Evolutionary conservation across 2,113 vertebrate genomes (phyloP).

Genomic region (Argyrosomus japonicus): DNA sequence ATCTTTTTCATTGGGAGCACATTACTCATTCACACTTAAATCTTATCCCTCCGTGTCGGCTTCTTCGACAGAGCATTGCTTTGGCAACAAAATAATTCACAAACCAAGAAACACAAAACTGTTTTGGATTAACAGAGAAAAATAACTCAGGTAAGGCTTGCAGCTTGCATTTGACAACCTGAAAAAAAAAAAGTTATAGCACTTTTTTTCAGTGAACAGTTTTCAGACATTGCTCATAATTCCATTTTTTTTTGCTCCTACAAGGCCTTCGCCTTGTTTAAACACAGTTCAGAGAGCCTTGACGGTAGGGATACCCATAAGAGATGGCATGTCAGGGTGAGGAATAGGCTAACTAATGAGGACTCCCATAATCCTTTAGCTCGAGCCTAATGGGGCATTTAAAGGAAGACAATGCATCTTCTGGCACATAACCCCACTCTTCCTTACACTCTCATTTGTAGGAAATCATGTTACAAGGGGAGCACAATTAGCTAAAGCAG

Average conservation of each 20-base stretch:
- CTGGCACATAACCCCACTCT: conserved; percentile 76
- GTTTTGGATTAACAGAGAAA: conserved; percentile 29
- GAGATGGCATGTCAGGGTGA: conserved; percentile 81
- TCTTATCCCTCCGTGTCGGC: conserved; percentile 13
- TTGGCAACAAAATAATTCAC: not conserved
- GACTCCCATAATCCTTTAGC: conserved; percentile 84
- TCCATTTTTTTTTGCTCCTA: conserved; percentile 52
- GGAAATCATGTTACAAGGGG: conserved; percentile 79
- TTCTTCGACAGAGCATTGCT: conserved; percentile 23
- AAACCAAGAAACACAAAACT: conserved; percentile 13
- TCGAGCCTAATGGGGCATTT: conserved; percentile 85
- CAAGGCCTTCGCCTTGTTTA: conserved; percentile 72
- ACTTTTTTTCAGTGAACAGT: conserved; percentile 28
- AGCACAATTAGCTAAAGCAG: conserved; percentile 81
- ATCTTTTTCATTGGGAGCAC: conserved; percentile 15
- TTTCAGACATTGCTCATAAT: conserved; percentile 56
- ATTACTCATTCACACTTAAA: conserved; percentile 41
- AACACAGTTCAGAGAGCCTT: conserved; percentile 73
- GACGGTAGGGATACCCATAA: conserved; percentile 70
- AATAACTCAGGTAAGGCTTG: conserved; percentile 23
- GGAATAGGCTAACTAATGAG: conserved; percentile 84
- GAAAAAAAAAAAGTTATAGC: not conserved
- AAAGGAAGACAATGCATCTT: conserved; percentile 85
- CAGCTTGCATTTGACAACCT: conserved; percentile 11
- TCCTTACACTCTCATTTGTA: conserved; percentile 81